Percentiles rank a stretch among this genome's conserved stretches.
phyloP scores from a whole-genome alignment of 2,888 invertebrate genomes.

The Apoda limacodes region DNA sequence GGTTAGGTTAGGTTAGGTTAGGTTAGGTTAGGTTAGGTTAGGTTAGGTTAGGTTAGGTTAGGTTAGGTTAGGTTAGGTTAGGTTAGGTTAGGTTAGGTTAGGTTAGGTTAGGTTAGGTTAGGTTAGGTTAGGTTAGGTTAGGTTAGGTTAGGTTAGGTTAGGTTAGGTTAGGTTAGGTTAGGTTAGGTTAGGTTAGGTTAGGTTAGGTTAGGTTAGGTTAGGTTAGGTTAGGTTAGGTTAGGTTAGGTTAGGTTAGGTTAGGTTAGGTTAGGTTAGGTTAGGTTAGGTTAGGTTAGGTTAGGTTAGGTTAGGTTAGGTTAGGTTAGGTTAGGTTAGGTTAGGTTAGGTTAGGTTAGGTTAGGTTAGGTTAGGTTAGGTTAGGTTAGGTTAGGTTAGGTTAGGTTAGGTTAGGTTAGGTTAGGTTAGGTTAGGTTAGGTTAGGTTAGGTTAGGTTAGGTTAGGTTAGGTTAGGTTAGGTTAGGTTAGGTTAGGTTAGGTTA shows the following conservation, averaged over 20 bases:
- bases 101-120: slow-evolving; percentile 9
- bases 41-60: slow-evolving; percentile 14
- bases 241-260: slow-evolving; percentile 1
- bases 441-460: too few species aligned
- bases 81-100: slow-evolving; percentile 14
- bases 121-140: slow-evolving; percentile 1
- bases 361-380: too few species aligned
- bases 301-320: too few species aligned
- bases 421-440: too few species aligned
- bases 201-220: slow-evolving; percentile 1
- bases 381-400: too few species aligned
- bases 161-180: slow-evolving; percentile 1
- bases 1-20: neutral
- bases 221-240: slow-evolving; percentile 1
- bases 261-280: slow-evolving; percentile 1
- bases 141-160: slow-evolving; percentile 1
- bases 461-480: too few species aligned
- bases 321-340: too few species aligned
- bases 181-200: slow-evolving; percentile 1
- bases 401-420: too few species aligned
- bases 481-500: too few species aligned
- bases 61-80: slow-evolving; percentile 14
- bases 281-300: too few species aligned
- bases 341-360: too few species aligned
- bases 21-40: slow-evolving; percentile 8